phyloP scores from a whole-genome alignment of 1,140 invertebrate species.

The Aphelinus certus region DNA sequence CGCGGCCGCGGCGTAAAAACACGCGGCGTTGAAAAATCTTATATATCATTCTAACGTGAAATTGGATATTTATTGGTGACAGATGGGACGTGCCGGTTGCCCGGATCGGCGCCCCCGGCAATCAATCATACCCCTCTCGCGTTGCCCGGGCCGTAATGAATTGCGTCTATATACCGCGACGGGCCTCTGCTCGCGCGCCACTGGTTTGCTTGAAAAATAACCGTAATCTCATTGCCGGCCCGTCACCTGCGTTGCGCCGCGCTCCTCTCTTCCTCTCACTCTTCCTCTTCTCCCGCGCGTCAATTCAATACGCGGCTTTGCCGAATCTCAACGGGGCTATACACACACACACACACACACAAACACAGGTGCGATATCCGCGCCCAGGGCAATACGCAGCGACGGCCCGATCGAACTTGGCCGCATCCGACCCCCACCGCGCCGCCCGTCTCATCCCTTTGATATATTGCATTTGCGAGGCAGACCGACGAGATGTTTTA shows the following conservation, averaged over 20 bases:
- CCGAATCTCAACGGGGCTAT: conserved; percentile 46
- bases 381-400: background rate
- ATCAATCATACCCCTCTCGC: conserved; percentile 58
- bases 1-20: conserved; percentile 54
- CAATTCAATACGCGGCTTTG: conserved; percentile 52
- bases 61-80: conserved; percentile 67
- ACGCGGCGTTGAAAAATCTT: conserved; percentile 61
- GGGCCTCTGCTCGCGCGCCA: background rate
- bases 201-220: conserved; percentile 56
- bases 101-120: conserved; percentile 54
- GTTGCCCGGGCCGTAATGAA: conserved; percentile 49
- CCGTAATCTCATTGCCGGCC: conserved; percentile 53
- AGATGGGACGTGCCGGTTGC: conserved; percentile 61
- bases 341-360: too few species aligned
- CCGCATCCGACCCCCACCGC: too few species aligned
- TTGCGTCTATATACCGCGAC: conserved; percentile 44
- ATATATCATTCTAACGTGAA: conserved; percentile 65
- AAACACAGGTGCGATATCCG: background rate
- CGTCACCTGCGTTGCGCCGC: background rate
- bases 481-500: conserved; percentile 2
- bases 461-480: background rate
- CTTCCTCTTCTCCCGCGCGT: conserved; percentile 6
- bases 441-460: conserved; percentile 2
- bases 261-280: background rate
- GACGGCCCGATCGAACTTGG: background rate